A percentile compares a stretch with the other conserved stretches of the same genome.
These are phyloP conservation scores for Chauna torquata DNA, from an alignment of 2,113 vertebrate species.

Conservation along the genomic window DNA sequence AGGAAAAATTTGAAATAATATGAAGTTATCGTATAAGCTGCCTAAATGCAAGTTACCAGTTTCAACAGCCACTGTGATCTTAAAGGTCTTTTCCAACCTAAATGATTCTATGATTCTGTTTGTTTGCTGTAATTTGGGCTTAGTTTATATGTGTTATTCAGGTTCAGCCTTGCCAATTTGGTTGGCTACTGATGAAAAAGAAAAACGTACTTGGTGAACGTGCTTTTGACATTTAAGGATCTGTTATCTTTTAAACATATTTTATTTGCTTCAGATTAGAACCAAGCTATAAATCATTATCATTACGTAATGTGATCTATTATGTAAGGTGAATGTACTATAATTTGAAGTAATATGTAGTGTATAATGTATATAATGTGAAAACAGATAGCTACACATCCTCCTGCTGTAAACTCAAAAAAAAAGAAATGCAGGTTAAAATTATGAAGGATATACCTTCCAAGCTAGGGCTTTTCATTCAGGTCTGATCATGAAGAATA, in stretches of 20 bases:
- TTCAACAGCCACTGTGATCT: neutral
- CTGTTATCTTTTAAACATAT: neutral
- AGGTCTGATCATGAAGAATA: neutral
- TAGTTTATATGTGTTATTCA: neutral
- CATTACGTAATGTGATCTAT: neutral
- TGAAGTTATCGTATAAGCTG: neutral
- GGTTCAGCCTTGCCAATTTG: neutral
- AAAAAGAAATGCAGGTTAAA: neutral
- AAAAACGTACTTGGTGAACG: neutral
- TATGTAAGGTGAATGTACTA: rapidly evolving
- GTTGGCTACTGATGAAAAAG: neutral
- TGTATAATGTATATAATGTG: neutral
- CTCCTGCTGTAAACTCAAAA: neutral
- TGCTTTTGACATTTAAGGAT: neutral
- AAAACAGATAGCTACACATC: neutral
- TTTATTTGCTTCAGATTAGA: neutral
- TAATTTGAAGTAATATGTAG: neutral
- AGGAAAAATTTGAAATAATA: neutral
- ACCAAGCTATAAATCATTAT: neutral
- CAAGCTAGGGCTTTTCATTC: neutral
- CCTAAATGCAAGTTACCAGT: neutral
- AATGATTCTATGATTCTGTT: neutral
- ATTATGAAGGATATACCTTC: neutral
- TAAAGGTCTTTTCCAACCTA: neutral
- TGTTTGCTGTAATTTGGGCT: neutral